Evolutionary conservation across 2,888 invertebrate genomes (phyloP).

Genomic region (Neria commutata): DNA sequence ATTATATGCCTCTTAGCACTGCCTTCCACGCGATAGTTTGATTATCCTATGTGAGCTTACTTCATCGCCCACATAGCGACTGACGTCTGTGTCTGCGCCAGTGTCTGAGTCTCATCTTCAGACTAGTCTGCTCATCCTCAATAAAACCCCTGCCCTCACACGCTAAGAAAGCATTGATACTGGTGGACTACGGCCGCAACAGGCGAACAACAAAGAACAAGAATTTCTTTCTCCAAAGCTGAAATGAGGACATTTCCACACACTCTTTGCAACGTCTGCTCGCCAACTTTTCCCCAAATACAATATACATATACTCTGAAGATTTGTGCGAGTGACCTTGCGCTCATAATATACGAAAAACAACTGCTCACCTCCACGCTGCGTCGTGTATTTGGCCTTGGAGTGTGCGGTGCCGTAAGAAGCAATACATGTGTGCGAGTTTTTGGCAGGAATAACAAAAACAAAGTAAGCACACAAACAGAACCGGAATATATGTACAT

Average conservation of each 20-base stretch:
- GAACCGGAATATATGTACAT: not conserved
- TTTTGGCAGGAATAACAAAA: conserved; percentile 4
- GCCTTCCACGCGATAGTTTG: no score
- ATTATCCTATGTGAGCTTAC: no score
- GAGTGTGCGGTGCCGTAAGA: conserved; percentile 3
- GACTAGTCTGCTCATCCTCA: not conserved
- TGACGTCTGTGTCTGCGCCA: no score
- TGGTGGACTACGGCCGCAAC: no score
- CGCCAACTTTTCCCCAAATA: not conserved
- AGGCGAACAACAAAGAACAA: conserved; percentile 1
- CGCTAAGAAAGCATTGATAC: no score
- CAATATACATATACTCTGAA: no score
- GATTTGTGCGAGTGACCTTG: no score
- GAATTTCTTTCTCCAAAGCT: not conserved
- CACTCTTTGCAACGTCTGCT: conserved; percentile 4
- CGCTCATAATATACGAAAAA: conserved; percentile 7
- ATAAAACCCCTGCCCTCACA: not conserved
- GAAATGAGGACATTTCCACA: not conserved
- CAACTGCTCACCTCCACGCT: conserved; percentile 6
- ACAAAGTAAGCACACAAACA: not conserved
- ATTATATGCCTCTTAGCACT: no score
- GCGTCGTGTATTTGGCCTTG: conserved; percentile 7
- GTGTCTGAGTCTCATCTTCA: not conserved
- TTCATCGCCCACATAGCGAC: no score
- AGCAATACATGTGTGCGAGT: conserved; percentile 21